Evolutionary conservation across 2,888 invertebrate genomes (phyloP).

Genomic region (Caenorhabditis imperialis): DNA sequence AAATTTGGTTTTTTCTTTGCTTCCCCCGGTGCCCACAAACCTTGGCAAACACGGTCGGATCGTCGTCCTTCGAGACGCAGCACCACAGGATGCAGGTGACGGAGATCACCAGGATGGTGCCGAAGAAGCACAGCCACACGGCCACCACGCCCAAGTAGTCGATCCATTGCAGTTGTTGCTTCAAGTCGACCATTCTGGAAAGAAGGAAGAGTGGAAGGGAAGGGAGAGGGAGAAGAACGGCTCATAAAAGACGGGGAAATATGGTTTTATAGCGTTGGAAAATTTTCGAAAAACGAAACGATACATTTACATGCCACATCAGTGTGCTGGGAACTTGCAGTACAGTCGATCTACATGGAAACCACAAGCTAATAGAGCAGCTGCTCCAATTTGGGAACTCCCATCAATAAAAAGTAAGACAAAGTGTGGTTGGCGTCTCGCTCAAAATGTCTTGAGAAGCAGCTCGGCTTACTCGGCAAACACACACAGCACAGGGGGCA

Average conservation of each 20-base stretch:
- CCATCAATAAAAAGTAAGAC: background rate
- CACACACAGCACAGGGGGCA: constrained; percentile 6
- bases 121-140: constrained; percentile 73
- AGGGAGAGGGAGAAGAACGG: constrained; percentile 3
- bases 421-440: background rate
- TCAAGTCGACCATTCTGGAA: constrained; percentile 71
- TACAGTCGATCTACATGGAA: too few relatives aligned
- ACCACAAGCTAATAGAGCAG: too few relatives aligned
- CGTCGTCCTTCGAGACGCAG: constrained; percentile 75
- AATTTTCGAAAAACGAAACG: too few relatives aligned
- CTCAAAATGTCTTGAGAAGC: constrained; percentile 40
- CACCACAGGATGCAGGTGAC: constrained; percentile 82
- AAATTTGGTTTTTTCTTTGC: background rate
- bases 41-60: constrained; percentile 76
- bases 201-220: background rate
- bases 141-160: constrained; percentile 78
- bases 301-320: too few relatives aligned
- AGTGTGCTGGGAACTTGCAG: too few relatives aligned
- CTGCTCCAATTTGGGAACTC: too few relatives aligned
- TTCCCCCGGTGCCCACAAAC: constrained; percentile 54
- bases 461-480: constrained; percentile 58
- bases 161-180: constrained; percentile 75
- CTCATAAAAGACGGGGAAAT: constrained; percentile 6
- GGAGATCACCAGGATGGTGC: constrained; percentile 74
- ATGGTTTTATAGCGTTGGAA: too few relatives aligned